Evolutionary conservation across 2,113 vertebrate genomes (phyloP), one percentile per base, ranked within the genome.

Genomic region (Ramphastos sulfuratus): DNA sequence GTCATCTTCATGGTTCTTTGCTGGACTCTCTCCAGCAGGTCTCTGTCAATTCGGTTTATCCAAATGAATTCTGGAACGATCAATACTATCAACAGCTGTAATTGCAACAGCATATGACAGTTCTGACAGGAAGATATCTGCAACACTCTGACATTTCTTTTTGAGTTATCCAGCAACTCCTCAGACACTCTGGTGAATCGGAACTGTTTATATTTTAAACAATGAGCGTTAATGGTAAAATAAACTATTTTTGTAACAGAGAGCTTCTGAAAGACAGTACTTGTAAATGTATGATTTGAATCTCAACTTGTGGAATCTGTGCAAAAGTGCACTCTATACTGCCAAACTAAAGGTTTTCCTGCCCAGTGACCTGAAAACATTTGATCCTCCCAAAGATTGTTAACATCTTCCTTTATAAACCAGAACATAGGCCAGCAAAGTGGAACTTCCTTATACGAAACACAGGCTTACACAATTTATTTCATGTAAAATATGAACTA

Each of bases 311-410:
- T 54, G 54, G 81, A 91, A 93, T 89, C 66, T 56, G 56, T 76
- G 42, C 86, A 63, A 16, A 82, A 91, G 67, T 82, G 82, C 33
- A 54, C 87, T 96, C 94, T 91, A 81, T 80, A 87, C 33, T 58
- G 87, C 91, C 82, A 96, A 96, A 91, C n/a, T 64, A 82, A 93
- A 95, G 84, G 91, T 93, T 91, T 96, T 91, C 12, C 2, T 91
- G 42, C 42, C 60, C 72, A 74, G n/a, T 83, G 75, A 87, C 59
- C 78, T 80, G 52, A 94, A 95, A 96, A 91, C 20, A 93, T 77
- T 82, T 76, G 48, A 90, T 59, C 89, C 19, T 67, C 11, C 56
- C 17, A 48, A 82, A 63, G 23, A 89, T 21, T n/a, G 6, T 65
- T 37, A 66, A 73, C 21, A 73, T 63, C 63, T 79, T 86, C 52